phyloP scores from a whole-genome alignment of 1,140 invertebrate species.

The Papilio polytes region DNA sequence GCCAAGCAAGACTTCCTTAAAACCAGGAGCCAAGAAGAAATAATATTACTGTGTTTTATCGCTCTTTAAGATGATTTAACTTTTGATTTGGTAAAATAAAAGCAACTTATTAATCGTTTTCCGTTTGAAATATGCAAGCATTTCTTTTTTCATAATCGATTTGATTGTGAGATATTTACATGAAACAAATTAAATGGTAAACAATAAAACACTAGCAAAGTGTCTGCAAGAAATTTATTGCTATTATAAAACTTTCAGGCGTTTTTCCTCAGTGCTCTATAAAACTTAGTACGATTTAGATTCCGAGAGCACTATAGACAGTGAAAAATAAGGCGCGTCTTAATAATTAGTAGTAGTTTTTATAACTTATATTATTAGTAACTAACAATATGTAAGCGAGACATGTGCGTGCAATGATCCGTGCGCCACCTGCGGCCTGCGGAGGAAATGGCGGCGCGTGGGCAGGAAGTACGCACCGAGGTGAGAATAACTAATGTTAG shows the following conservation, averaged over 20 bases:
- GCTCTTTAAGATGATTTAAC: neutral
- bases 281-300: too few species aligned
- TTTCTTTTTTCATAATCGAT: neutral
- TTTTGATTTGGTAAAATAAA: neutral
- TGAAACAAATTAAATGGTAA: neutral
- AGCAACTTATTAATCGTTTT: neutral
- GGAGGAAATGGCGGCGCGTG: conserved; percentile 29
- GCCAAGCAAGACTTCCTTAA: conserved; percentile 21
- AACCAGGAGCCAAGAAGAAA: conserved; percentile 9
- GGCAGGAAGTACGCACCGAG: conserved; percentile 6
- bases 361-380: neutral
- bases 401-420: conserved; percentile 12
- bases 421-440: conserved; percentile 5
- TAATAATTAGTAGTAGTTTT: neutral
- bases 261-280: neutral
- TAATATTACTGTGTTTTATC: neutral
- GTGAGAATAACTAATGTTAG: conserved; percentile 12
- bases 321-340: neutral
- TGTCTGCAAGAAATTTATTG: neutral
- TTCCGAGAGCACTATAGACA: too few species aligned
- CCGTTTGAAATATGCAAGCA: neutral
- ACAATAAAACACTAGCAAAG: neutral
- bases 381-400: neutral
- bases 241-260: conserved; percentile 9
- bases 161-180: neutral